Percentiles rank a stretch among this genome's conserved stretches.
These are phyloP conservation scores for Drosophila pectinifera DNA, from an alignment of 1,140 invertebrate species.

Conservation along the genomic window DNA sequence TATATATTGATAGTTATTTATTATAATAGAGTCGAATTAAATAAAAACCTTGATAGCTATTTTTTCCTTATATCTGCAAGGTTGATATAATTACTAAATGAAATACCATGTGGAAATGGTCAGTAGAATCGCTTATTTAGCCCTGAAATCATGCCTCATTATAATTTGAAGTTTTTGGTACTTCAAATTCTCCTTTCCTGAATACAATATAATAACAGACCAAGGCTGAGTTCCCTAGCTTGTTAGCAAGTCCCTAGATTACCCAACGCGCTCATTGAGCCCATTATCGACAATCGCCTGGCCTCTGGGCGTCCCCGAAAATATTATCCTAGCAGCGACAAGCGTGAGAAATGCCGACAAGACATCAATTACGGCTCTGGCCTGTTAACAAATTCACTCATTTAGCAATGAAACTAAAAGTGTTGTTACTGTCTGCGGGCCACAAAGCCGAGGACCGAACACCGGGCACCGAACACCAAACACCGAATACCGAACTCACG, in stretches of 20 bases:
- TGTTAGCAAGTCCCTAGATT: not conserved
- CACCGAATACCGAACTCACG: constrained; percentile 36
- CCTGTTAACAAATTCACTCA: constrained; percentile 79
- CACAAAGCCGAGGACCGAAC: constrained; percentile 14
- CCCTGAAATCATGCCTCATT: not conserved
- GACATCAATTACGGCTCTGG: constrained; percentile 52
- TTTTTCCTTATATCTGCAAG: not conserved
- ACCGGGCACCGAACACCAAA: no score
- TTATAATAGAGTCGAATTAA: not conserved
- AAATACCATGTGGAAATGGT: not conserved
- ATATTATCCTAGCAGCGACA: constrained; percentile 52
- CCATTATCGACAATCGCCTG: constrained; percentile 27
- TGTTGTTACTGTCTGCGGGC: constrained; percentile 72
- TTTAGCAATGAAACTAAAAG: constrained; percentile 81
- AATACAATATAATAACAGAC: not conserved
- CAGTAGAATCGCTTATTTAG: not conserved
- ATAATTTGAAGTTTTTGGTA: no score
- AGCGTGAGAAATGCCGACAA: constrained; percentile 61
- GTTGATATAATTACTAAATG: not conserved
- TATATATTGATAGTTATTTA: not conserved
- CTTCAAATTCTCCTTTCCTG: no score
- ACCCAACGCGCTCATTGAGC: constrained; percentile 3
- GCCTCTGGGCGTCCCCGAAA: constrained; percentile 44
- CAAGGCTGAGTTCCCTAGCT: not conserved
- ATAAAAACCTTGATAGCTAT: not conserved